Evolutionary conservation across 2,888 invertebrate genomes (phyloP).

Genomic region (Leptothorax acervorum): DNA sequence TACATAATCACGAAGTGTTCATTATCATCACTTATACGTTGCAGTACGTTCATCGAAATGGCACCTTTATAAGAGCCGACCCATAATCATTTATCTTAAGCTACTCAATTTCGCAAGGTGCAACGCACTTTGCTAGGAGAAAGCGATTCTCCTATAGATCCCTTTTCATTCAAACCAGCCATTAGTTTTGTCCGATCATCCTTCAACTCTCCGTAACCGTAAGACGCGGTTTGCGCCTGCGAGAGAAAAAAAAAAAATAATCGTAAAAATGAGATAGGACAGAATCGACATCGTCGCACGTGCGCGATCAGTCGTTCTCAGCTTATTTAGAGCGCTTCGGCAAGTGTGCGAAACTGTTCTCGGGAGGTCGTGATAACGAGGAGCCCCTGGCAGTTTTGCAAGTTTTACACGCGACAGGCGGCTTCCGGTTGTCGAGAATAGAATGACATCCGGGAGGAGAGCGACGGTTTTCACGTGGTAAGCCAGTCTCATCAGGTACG

Average conservation of each 20-base stretch:
- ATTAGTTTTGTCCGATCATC: conserved; percentile 22
- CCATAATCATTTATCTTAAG: conserved; percentile 30
- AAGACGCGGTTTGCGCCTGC: not conserved
- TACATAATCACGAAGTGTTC: not conserved
- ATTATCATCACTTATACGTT: not conserved
- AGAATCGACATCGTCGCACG: conserved; percentile 15
- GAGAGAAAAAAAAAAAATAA: conserved; percentile 28
- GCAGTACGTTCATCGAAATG: not conserved
- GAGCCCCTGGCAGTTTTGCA: conserved; percentile 38
- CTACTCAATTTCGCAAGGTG: conserved; percentile 28
- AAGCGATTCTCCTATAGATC: not conserved
- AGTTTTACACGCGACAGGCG: conserved; percentile 63
- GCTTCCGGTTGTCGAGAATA: conserved; percentile 57
- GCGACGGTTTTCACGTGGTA: conserved; percentile 13
- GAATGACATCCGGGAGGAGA: conserved; percentile 54
- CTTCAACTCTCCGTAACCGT: conserved; percentile 32
- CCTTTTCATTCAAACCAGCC: conserved; percentile 4
- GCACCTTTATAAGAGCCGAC: not conserved
- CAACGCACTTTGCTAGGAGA: conserved; percentile 7
- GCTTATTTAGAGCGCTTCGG: not conserved
- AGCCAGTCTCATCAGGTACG: conserved; percentile 46
- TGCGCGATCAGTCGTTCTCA: conserved; percentile 31
- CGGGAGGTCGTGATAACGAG: conserved; percentile 35
- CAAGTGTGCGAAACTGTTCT: conserved; percentile 31
- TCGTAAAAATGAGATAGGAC: conserved; percentile 30